Percentiles rank a stretch among this genome's conserved stretches.
These are phyloP conservation scores for Spongia lamella DNA, from an alignment of 37 sponge, comb jelly and placozoan species.

Conservation along the genomic window DNA sequence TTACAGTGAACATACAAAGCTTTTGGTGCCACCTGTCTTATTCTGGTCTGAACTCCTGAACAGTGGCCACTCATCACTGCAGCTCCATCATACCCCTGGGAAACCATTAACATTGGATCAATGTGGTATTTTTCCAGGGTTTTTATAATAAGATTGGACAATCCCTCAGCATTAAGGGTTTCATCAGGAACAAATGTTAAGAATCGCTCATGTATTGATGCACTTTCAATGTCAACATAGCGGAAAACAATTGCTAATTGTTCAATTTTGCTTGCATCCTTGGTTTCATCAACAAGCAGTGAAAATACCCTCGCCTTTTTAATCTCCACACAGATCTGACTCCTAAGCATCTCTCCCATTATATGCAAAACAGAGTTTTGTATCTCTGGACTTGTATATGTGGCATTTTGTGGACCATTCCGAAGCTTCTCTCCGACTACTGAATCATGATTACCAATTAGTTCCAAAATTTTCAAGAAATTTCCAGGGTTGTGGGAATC, in stretches of 20 bases:
- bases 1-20: constrained; percentile 33
- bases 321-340: constrained; percentile 4
- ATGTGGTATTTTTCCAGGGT: constrained; percentile 26
- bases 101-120: constrained; percentile 20
- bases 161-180: constrained; percentile 21
- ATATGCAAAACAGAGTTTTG: constrained; percentile 40
- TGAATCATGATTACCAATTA: constrained; percentile 61
- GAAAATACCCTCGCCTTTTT: constrained; percentile 26
- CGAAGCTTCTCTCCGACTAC: constrained; percentile 32
- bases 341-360: constrained; percentile 38
- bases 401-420: constrained; percentile 51
- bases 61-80: constrained; percentile 53
- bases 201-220: constrained; percentile 24
- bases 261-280: constrained; percentile 36
- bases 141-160: constrained; percentile 26
- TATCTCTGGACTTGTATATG: constrained; percentile 36
- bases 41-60: constrained; percentile 33
- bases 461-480: constrained; percentile 8
- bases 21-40: constrained; percentile 36
- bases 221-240: constrained; percentile 27
- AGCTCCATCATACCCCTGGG: constrained; percentile 52
- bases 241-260: constrained; percentile 23
- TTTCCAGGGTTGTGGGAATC: no score
- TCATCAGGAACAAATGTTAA: constrained; percentile 31
- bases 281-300: constrained; percentile 31